Evolutionary conservation across 2,113 vertebrate genomes (phyloP).

Genomic region (Syngnathus scovelli): DNA sequence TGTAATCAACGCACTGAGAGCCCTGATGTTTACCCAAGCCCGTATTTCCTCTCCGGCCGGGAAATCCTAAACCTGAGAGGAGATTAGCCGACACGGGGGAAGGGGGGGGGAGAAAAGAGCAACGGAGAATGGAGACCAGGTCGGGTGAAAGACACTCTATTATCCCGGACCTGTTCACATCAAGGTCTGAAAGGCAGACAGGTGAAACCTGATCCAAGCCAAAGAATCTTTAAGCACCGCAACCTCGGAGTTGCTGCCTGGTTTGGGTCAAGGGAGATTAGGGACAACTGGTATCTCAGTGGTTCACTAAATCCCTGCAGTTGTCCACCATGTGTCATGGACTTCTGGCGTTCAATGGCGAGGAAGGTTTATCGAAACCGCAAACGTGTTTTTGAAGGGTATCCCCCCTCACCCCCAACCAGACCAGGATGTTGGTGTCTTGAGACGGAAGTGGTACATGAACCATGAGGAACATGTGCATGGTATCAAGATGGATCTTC

Average conservation of each 20-base stretch:
- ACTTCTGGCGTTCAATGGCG: neutral
- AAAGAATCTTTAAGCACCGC: slow-evolving; percentile 47
- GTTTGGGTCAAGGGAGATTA: slow-evolving; percentile 38
- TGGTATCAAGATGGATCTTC: slow-evolving; percentile 49
- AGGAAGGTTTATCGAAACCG: neutral
- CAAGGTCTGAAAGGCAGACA: slow-evolving; percentile 57
- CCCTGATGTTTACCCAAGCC: slow-evolving; percentile 73
- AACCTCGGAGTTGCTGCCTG: slow-evolving; percentile 39
- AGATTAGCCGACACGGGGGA: slow-evolving; percentile 62
- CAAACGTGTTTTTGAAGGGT: neutral
- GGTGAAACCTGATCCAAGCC: slow-evolving; percentile 58
- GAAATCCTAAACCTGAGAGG: slow-evolving; percentile 73
- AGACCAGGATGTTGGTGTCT: no score
- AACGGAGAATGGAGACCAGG: slow-evolving; percentile 38
- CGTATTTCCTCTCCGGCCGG: slow-evolving; percentile 67
- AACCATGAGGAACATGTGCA: slow-evolving; percentile 46
- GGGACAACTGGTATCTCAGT: slow-evolving; percentile 11
- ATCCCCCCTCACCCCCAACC: no score
- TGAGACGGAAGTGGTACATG: slow-evolving; percentile 11
- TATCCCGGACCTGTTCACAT: slow-evolving; percentile 62
- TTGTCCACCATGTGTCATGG: slow-evolving; percentile 5
- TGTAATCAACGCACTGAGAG: slow-evolving; percentile 73
- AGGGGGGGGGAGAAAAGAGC: slow-evolving; percentile 51
- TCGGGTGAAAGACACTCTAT: slow-evolving; percentile 47
- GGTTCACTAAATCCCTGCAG: slow-evolving; percentile 15